Evolutionary conservation across 2,797 vertebrate species (phyloP), one percentile per base, ranked within the genome.

Genomic region (Euphonia xanthogaster): DNA sequence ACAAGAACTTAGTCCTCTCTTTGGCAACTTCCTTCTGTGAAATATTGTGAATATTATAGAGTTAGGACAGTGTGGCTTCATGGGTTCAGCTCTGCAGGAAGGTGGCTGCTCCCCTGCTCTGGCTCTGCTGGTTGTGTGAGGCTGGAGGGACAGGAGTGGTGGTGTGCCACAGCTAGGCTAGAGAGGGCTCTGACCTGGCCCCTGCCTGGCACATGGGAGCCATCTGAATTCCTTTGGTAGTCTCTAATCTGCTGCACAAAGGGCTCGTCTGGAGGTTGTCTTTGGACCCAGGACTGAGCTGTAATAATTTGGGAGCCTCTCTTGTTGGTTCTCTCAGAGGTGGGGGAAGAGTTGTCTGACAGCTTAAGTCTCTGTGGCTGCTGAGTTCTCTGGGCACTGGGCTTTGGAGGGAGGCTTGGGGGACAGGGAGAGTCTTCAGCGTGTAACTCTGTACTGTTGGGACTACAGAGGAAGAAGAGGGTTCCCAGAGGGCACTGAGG

Each of bases 91-190:
- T 75, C 35, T 83, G 7, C 31, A 31, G 70, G 20, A 16, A 20
- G 0, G 0, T 44, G 74, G 77, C 42, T 1, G 11, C n/a, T 78
- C 12, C 71, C 9, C 53, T 81, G 19, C 63, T 61, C 37, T 14
- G 25, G 22, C 68, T 86, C 27, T 31, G 70, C 40, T 51, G 0
- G 0, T 20, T 35, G 22, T 57, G 67, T 54, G 31, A 60, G 31
- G 33, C 22, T 79, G 73, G 28, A 9, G 63, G 8, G 54, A 5
- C 40, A 65, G 72, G 50, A 74, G 37, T 1, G 5, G 2, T 21
- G 35, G 5, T 47, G 55, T 51, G 40, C 47, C 71, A 12, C 19
- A 10, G 37, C 37, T 66, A 81, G 54, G 10, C 42, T 22, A 1
- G n/a, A 53, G 60, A 30, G 42, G 20, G 17, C 13, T 72, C 51